Conservation (phyloP, 2,797 vertebrate genomes). For the Pangasius djambal region DNA sequence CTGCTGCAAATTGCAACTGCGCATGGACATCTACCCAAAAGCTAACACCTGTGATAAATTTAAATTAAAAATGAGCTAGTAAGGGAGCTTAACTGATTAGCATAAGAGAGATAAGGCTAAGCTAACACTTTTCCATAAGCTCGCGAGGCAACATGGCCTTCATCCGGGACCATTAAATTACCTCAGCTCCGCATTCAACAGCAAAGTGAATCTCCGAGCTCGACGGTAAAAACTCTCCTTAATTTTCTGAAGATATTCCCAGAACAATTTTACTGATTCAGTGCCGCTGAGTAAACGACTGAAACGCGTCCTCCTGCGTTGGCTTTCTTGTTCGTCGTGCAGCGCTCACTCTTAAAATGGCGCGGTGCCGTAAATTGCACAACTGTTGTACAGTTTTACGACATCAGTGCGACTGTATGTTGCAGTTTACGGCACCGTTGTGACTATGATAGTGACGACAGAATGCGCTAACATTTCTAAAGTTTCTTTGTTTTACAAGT, state of each 20-base stretch:
- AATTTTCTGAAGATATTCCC: not conserved
- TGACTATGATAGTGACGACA: not conserved
- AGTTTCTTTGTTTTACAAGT: not conserved
- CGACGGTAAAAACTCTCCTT: constrained; percentile 31
- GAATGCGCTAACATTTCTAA: not conserved
- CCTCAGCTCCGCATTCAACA: constrained; percentile 68
- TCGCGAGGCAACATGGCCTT: not conserved
- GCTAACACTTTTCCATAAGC: not conserved
- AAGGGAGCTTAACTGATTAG: not conserved
- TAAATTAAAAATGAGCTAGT: not conserved
- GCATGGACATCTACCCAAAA: too few species aligned
- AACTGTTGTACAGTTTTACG: constrained; percentile 30
- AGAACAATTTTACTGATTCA: not conserved
- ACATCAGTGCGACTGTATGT: not conserved
- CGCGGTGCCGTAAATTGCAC: constrained; percentile 65
- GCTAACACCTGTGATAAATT: not conserved
- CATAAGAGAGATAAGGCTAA: not conserved
- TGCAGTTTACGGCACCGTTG: constrained; percentile 21
- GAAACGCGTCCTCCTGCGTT: not conserved
- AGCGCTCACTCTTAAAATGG: constrained; percentile 71
- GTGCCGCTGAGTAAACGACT: not conserved
- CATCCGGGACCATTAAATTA: constrained; percentile 49
- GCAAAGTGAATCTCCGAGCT: constrained; percentile 21
- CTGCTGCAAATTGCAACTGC: not conserved
- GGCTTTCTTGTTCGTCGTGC: not conserved